Evolutionary conservation across 2,888 invertebrate genomes (phyloP), one percentile per base, ranked within the genome.

Genomic region (Tillus elongatus): DNA sequence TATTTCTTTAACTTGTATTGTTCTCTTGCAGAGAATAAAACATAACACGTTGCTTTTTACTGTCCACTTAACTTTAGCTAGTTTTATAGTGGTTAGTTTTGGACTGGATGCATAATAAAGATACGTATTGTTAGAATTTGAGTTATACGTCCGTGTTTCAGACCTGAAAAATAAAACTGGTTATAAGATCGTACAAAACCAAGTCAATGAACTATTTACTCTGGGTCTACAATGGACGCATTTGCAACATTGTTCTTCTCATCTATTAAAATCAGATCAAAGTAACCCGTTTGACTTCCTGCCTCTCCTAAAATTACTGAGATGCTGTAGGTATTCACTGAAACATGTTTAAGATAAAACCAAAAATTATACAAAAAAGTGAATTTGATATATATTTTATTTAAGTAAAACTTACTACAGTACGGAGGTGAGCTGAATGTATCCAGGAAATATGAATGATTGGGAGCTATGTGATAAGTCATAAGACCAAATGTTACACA

Each of bases 401-500:
- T 14, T 2, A 32, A 14, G n/a, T 4, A 9, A 13, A 35, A 53
- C 58, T 58, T 50, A 65, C 64, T 47, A 43, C 65, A 64, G 43
- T 49, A 65, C 3, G 65, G 62, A 15, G 44, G 43, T 31, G 53
- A 53, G 13, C 45, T 49, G 24, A 49, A 53, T 3, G 63, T 61
- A 28, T 61, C 56, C 35, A 64, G 40, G 43, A 51, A 65, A 48
- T 53, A 63, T n/a, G 54, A 54, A 33, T 52, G 49, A 16, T 51
- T 45, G 3, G 44, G 42, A 8, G 41, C 42, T n/a, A 42, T 41
- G 4, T 49, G 40, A 27, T 60, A 54, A 2, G 54, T 47, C 9
- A 48, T 49, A 11, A 57, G 44, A 3, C 61, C 63, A 44, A 64
- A 60, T 1, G 56, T 52, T 27, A 57, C 53, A 39, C 64, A 64